Conservation (phyloP, 2,797 vertebrate genomes). For the Ptychobarbus kaznakovi region DNA sequence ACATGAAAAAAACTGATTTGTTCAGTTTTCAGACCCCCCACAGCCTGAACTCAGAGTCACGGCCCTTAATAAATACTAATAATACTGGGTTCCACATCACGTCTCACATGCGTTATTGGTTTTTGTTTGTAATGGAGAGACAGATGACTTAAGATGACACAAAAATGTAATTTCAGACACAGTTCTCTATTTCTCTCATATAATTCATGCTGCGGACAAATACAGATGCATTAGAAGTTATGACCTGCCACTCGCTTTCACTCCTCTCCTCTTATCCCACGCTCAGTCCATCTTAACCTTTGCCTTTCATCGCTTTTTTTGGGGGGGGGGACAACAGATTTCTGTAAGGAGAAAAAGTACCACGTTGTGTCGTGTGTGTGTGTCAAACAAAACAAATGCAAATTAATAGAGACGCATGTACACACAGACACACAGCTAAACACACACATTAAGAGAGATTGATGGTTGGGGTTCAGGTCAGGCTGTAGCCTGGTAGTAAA, state of each 20-base stretch:
- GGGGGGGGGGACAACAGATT: constrained; percentile 4
- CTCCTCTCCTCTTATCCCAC: constrained; percentile 47
- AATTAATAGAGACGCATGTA: constrained; percentile 16
- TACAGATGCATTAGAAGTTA: constrained; percentile 40
- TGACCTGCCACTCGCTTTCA: constrained; percentile 17
- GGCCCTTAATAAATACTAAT: constrained; percentile 11
- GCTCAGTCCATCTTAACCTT: constrained; percentile 46
- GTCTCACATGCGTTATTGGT: constrained; percentile 12
- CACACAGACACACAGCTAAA: constrained; percentile 52
- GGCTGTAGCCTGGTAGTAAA: constrained; percentile 64
- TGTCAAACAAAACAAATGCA: background rate
- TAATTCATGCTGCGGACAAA: constrained; percentile 54
- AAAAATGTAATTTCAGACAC: background rate
- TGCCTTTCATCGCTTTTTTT: constrained; percentile 25
- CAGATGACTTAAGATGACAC: background rate
- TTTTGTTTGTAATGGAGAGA: background rate
- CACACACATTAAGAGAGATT: constrained; percentile 73
- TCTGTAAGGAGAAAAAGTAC: constrained; percentile 5
- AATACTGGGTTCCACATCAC: constrained; percentile 14
- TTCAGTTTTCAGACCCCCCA: constrained; percentile 30
- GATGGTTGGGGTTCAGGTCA: constrained; percentile 69
- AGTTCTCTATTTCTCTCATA: background rate
- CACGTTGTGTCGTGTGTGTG: background rate
- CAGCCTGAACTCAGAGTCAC: background rate
- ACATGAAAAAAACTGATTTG: constrained; percentile 36